Conservation (phyloP, 2,797 vertebrate genomes). For the Cyclopterus lumpus region DNA sequence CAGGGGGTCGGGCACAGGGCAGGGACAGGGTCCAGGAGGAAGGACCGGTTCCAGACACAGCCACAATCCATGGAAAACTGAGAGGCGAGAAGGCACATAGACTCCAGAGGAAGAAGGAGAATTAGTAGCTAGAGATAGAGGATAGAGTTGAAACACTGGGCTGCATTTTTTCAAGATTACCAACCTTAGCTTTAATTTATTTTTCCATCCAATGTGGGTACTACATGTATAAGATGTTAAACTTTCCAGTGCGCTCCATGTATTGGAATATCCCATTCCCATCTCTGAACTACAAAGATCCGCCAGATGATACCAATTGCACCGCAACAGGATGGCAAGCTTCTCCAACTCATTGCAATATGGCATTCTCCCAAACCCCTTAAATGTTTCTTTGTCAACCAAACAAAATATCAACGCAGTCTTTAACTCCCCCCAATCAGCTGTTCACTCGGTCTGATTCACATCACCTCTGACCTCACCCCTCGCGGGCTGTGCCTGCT, state of each 20-base stretch:
- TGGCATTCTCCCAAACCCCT: background rate
- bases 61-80: too few species aligned
- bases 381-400: background rate
- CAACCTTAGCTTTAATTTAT: background rate
- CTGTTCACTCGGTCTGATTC: background rate
- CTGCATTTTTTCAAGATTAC: background rate
- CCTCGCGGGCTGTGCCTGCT: background rate
- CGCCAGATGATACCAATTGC: background rate
- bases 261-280: background rate
- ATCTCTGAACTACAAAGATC: background rate
- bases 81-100: too few species aligned
- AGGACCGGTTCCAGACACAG: too few species aligned
- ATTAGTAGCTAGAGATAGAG: too few species aligned
- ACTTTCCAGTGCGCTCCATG: background rate
- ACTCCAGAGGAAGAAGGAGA: too few species aligned
- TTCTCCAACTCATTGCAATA: background rate
- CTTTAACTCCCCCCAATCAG: constrained; percentile 7
- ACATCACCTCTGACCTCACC: background rate
- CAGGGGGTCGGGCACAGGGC: too few species aligned
- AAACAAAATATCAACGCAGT: constrained; percentile 7
- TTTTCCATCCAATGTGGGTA: background rate
- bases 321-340: background rate
- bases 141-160: too few species aligned
- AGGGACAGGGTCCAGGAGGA: too few species aligned
- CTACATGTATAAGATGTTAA: background rate